Evolutionary conservation across 2,113 vertebrate species (phyloP), one percentile per base, ranked within the genome.

Genomic region (Platycercus adscitus): DNA sequence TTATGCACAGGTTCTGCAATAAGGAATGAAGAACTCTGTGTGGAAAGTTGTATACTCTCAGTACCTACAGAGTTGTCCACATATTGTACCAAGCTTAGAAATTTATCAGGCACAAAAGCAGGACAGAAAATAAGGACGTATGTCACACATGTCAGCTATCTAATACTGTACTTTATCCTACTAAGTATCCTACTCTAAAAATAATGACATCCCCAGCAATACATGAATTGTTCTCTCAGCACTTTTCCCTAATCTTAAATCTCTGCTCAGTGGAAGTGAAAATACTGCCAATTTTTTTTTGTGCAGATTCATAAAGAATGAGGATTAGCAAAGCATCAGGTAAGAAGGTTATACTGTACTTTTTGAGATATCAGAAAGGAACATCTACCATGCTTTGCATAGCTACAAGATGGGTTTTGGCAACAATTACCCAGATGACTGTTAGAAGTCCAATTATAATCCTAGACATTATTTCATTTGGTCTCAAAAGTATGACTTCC

Each of bases 161-260:
- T 91, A 79, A 63, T 91, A 85, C 31, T 56, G 41, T 55, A 52
- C 56, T 85, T 89, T 65, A 68, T 85, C 44, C 75, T 87, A 9
- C n/a, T 72, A 91, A 76, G 52, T 85, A 81, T 35, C 31, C 17
- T 89, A 56, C 71, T 91, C 61, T 80, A 85, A 82, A 91, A 80
- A 85, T 72, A 91, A 83, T 65, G 44, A 41, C 61, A 61, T 53
- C 14, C 12, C 49, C n/a, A 95, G 63, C 14, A 82, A 89, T 53
- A 55, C 28, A 69, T 31, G 41, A 69, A 91, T 69, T 6, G 19
- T 85, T 66, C 47, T 85, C 47, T 91, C 93, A 89, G 73, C 84
- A 89, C 35, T 94, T 87, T 85, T 72, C 41, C 61, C 28, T 71
- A 43, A 86, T 88, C 43, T 93, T 83, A 85, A 91, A 89, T 89